Base-by-base conservation (phyloP, 64 coral and sea anemone species). In the Actinia equina region DNA sequence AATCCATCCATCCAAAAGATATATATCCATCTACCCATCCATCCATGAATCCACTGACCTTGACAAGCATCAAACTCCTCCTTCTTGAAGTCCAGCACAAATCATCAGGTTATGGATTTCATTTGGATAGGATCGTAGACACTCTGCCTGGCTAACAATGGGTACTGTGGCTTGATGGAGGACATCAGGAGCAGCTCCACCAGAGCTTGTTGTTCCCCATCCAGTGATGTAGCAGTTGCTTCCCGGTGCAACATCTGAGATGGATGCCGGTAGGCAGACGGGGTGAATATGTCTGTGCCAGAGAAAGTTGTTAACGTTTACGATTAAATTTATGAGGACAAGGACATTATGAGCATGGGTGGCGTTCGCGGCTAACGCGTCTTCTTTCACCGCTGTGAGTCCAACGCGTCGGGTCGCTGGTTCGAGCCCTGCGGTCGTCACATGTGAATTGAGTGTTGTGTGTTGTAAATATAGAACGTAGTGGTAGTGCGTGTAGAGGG, bases 11-110 rank as follows among this genome's bases (percentile, higher is more conserved):
- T 57, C 55, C 55, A 37, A 37, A 37, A 37, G 30, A 37, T 37
- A 37, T 37, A 37, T 37, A 12, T 12, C 7, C 11, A 57, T 57
- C 20, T 10, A 10, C 10, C 20, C 17, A 65, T 27, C 25, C 0
- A 74, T 74, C 12, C 52, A 54, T 2, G 4, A 49, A 49, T 49
- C 46, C 7, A 49, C 46, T 49, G 46, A 49, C 89, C 89, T 85
- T 91, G 89, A 81, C 89, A 91, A 9, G 89, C 89, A 55, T 91
- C 89, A 17, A 17, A 86, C 82, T n/a, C 89, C 89, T 26, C 89
- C 89, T 65, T 85, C 11, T 17, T 86, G 41, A 13, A 91, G 89
- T 1, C 89, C 89, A 17, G 89, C 89, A 42, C 89, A 91, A 16
- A 91, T 85, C 89, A 91, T 91, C 16, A 42, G 79, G 12, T 59